phyloP scores from a whole-genome alignment of 2,888 invertebrate species.

The Acholoe squamosa region DNA sequence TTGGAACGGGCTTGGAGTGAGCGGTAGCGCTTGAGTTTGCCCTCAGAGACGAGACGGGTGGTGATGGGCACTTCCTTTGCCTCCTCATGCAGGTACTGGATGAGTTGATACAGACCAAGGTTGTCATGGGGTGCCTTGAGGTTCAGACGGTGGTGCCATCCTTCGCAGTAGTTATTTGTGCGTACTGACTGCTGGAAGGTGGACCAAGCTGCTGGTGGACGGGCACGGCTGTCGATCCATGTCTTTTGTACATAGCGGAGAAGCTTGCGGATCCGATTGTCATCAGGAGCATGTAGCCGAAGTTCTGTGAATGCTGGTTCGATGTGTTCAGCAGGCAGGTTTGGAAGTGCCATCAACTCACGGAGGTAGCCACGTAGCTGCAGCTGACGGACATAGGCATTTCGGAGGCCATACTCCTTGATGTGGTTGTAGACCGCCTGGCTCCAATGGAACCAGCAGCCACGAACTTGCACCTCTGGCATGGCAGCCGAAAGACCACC shows the following conservation, averaged over 20 bases:
- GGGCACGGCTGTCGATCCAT: background rate
- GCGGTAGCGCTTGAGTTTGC: too few relatives aligned
- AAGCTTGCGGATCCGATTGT: background rate
- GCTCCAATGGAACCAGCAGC: background rate
- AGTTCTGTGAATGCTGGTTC: background rate
- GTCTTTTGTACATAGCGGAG: background rate
- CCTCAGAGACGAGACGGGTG: background rate
- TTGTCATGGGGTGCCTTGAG: background rate
- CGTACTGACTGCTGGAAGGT: background rate
- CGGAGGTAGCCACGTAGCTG: background rate
- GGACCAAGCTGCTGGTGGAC: background rate
- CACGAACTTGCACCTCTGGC: background rate
- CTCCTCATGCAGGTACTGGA: background rate
- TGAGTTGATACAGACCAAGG: background rate
- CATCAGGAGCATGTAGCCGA: background rate
- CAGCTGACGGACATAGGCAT: background rate
- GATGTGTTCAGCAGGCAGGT: constrained; percentile 30
- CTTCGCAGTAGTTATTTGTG: constrained; percentile 25
- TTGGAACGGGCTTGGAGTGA: too few relatives aligned
- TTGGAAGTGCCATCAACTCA: constrained; percentile 29
- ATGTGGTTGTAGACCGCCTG: background rate
- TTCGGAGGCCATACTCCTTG: background rate
- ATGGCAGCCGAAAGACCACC: background rate
- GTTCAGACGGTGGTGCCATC: constrained; percentile 30
- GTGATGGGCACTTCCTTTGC: background rate